Conservation (phyloP, 2,888 invertebrate species). For the Lapara coniferarum region DNA sequence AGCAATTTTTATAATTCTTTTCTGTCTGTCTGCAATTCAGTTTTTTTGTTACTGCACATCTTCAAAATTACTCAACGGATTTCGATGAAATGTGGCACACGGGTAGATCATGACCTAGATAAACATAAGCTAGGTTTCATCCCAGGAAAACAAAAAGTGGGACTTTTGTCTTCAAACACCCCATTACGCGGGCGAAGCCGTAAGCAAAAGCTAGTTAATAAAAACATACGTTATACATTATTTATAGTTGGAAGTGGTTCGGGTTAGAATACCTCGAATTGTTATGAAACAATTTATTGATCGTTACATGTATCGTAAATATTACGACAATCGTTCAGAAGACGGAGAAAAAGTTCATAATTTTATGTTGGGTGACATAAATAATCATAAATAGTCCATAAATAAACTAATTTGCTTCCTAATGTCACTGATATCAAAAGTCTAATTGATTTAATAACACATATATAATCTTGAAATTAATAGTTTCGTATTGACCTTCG, state of each 20-base stretch:
- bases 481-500: conserved; percentile 35
- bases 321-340: conserved; percentile 34
- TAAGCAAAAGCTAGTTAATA: no score
- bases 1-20: no score
- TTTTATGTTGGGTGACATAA: conserved; percentile 11
- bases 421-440: conserved; percentile 22
- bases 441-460: conserved; percentile 28
- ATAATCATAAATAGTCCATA: conserved; percentile 27
- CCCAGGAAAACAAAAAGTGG: no score
- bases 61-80: no score
- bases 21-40: no score
- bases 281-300: conserved; percentile 66
- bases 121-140: no score
- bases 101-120: no score
- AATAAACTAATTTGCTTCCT: conserved; percentile 35
- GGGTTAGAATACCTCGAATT: conserved; percentile 56
- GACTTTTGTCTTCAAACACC: no score
- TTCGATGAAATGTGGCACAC: no score
- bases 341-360: not conserved
- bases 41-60: no score
- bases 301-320: conserved; percentile 58
- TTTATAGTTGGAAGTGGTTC: conserved; percentile 56
- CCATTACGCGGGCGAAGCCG: no score
- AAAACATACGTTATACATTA: conserved; percentile 73
- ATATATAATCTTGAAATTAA: conserved; percentile 32